Conservation (phyloP, 2,113 vertebrate genomes). For the Cynoglossus semilaevis region DNA sequence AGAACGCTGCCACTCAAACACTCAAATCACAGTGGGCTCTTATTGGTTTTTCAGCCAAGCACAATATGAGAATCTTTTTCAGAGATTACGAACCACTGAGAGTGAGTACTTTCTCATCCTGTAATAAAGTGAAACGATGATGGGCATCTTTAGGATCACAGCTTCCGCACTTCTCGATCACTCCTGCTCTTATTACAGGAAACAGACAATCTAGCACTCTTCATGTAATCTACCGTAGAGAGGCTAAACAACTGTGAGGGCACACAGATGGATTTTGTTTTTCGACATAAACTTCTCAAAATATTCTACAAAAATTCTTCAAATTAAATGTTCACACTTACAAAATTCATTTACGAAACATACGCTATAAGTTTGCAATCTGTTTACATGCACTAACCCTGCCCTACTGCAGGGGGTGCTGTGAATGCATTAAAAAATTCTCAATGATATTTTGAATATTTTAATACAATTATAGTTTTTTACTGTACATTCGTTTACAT, state of each 20-base stretch:
- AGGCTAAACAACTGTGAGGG: not conserved
- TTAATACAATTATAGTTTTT: too few relatives aligned
- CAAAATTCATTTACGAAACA: too few relatives aligned
- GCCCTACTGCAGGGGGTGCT: too few relatives aligned
- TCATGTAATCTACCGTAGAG: not conserved
- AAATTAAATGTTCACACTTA: too few relatives aligned
- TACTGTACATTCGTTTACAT: too few relatives aligned
- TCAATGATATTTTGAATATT: too few relatives aligned
- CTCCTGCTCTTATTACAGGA: constrained; percentile 4
- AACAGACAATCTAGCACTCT: constrained; percentile 9
- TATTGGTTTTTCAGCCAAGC: constrained; percentile 35
- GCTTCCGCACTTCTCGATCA: not conserved
- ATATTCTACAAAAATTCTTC: not conserved
- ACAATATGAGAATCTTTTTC: not conserved
- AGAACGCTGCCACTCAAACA: constrained; percentile 24
- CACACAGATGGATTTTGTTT: not conserved
- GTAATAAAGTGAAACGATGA: constrained; percentile 19
- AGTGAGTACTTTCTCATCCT: constrained; percentile 15
- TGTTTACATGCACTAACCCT: too few relatives aligned
- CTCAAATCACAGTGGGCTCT: constrained; percentile 27
- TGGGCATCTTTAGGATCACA: not conserved
- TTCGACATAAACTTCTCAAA: not conserved
- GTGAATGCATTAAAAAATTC: too few relatives aligned
- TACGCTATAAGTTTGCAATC: not conserved
- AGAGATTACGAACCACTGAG: constrained; percentile 18